Percentiles rank a stretch among this genome's conserved stretches.
Evolutionary conservation across 1,140 invertebrate species (phyloP).

Genomic region (Macrobrachium nipponense): DNA sequence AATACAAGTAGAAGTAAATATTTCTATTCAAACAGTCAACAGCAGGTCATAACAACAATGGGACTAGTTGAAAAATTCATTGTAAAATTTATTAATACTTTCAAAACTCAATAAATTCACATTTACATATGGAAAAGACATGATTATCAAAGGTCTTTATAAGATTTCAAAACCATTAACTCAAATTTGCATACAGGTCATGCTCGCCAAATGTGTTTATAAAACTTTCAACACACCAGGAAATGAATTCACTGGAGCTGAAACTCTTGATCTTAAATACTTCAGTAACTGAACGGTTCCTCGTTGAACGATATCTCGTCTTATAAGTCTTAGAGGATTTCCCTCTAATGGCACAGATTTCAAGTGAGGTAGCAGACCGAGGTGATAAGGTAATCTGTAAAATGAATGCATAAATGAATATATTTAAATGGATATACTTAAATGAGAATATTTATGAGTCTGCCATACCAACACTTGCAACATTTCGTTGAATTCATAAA

Average conservation of each 20-base stretch:
- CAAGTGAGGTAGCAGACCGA: conserved; percentile 82
- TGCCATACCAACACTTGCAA: too few species aligned
- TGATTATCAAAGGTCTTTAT: too few species aligned
- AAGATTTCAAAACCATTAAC: too few species aligned
- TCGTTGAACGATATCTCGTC: conserved; percentile 82
- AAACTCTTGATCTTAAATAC: conserved; percentile 76
- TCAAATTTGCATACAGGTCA: neutral
- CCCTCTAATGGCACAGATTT: conserved; percentile 86
- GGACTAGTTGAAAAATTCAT: too few species aligned
- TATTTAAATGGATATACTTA: too few species aligned
- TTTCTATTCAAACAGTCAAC: neutral
- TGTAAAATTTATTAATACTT: too few species aligned
- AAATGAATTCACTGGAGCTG: conserved; percentile 53
- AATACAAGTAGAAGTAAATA: neutral
- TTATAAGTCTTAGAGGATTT: conserved; percentile 82
- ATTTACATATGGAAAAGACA: too few species aligned
- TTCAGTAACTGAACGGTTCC: conserved; percentile 85
- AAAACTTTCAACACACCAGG: conserved; percentile 48
- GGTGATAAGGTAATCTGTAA: conserved; percentile 79
- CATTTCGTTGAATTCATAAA: too few species aligned
- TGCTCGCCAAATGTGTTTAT: neutral
- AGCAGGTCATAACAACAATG: neutral
- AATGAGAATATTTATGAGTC: too few species aligned
- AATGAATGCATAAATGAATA: too few species aligned
- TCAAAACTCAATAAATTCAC: too few species aligned